Evolutionary conservation across 2,888 invertebrate genomes (phyloP).

Genomic region (Tenthredo notha): DNA sequence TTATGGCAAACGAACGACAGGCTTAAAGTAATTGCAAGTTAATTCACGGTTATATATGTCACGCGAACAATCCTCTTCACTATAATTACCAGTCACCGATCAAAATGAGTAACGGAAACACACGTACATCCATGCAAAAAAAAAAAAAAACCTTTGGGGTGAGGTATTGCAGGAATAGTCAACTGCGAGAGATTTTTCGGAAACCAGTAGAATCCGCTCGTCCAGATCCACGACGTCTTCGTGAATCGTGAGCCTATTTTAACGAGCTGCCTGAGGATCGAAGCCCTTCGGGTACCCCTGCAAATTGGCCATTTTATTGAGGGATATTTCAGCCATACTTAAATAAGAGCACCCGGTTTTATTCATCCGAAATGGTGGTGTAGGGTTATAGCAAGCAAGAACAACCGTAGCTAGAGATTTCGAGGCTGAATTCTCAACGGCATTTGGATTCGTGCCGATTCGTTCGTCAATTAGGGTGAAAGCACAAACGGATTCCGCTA

Average conservation of each 20-base stretch:
- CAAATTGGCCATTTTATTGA: conserved; percentile 54
- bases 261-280: conserved; percentile 52
- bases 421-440: conserved; percentile 42
- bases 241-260: conserved; percentile 51
- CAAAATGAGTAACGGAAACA: background rate
- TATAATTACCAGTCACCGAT: background rate
- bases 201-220: conserved; percentile 1
- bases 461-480: conserved; percentile 55
- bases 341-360: conserved; percentile 51
- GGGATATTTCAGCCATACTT: conserved; percentile 53
- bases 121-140: background rate
- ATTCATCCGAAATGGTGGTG: conserved; percentile 48
- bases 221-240: background rate
- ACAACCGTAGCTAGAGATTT: conserved; percentile 43
- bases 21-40: conserved; percentile 33
- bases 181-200: background rate
- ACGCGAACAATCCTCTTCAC: background rate
- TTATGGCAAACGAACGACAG: conserved; percentile 19
- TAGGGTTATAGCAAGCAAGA: conserved; percentile 34
- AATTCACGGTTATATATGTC: background rate
- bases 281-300: conserved; percentile 49
- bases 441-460: conserved; percentile 43
- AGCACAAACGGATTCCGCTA: conserved; percentile 50
- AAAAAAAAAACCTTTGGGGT: background rate
- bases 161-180: background rate